These are phyloP conservation scores for Syncerus caffer DNA, from an alignment of 2,797 vertebrate genomes.

Conservation along the genomic window DNA sequence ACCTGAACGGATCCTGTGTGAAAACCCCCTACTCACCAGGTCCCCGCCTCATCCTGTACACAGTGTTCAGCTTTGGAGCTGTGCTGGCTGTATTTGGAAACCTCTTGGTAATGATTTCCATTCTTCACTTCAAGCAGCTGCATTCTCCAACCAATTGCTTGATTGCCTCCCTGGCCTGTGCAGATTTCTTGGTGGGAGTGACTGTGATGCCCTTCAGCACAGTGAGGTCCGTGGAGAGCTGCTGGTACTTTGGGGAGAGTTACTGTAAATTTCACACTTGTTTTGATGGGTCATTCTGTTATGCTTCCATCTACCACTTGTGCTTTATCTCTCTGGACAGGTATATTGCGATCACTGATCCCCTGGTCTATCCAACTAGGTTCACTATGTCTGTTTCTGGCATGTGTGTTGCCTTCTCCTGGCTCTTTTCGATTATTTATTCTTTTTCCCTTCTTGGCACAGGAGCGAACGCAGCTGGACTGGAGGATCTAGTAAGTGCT, in stretches of 20 bases:
- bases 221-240: slow-evolving; percentile 87
- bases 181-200: slow-evolving; percentile 88
- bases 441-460: background rate
- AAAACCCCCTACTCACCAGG: background rate
- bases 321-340: slow-evolving; percentile 83
- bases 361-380: slow-evolving; percentile 40
- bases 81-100: background rate
- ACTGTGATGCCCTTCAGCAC: slow-evolving; percentile 90
- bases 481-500: slow-evolving; percentile 50
- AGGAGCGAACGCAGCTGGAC: slow-evolving; percentile 11
- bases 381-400: slow-evolving; percentile 10
- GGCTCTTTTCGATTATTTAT: slow-evolving; percentile 21
- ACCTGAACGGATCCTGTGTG: background rate
- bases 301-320: slow-evolving; percentile 89
- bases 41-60: background rate
- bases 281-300: slow-evolving; percentile 88
- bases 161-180: slow-evolving; percentile 87
- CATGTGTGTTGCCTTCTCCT: slow-evolving; percentile 32
- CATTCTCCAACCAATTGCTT: slow-evolving; percentile 76
- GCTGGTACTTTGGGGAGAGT: slow-evolving; percentile 86
- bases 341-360: slow-evolving; percentile 47
- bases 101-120: background rate
- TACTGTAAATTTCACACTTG: slow-evolving; percentile 87
- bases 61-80: background rate
- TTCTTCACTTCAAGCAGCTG: slow-evolving; percentile 35